These are phyloP conservation scores for Cyclophora albipunctata DNA, from an alignment of 2,888 invertebrate genomes.

Conservation along the genomic window DNA sequence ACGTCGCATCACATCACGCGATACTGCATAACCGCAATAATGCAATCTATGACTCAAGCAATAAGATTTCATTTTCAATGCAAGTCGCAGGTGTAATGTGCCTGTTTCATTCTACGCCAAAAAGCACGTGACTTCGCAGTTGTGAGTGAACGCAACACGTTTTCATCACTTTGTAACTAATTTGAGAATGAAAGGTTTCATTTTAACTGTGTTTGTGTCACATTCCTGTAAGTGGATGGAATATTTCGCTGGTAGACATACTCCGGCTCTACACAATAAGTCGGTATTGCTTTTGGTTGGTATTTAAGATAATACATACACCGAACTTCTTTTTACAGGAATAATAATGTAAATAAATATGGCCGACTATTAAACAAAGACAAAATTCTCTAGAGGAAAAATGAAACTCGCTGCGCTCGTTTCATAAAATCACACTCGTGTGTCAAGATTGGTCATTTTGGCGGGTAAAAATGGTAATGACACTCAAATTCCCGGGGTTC, in stretches of 20 bases:
- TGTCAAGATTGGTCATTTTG: no score
- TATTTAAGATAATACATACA: no score
- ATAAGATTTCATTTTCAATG: slow-evolving; percentile 17
- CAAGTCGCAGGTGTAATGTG: slow-evolving; percentile 7
- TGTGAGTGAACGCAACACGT: slow-evolving; percentile 5
- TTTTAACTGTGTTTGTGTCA: background rate
- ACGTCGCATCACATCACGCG: slow-evolving; percentile 12
- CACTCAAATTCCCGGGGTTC: no score
- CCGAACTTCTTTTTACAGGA: no score
- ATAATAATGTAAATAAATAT: no score
- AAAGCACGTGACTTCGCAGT: slow-evolving; percentile 26
- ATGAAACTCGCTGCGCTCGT: no score
- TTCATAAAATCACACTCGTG: no score
- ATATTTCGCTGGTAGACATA: background rate
- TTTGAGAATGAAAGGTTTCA: background rate
- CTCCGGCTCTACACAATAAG: background rate
- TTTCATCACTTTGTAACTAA: slow-evolving; percentile 2
- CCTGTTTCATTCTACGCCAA: slow-evolving; percentile 10
- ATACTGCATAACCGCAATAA: slow-evolving; percentile 9
- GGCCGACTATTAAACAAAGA: no score
- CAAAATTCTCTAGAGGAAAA: no score
- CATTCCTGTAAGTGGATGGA: background rate
- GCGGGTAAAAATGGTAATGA: no score
- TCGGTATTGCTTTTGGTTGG: no score
- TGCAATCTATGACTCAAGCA: slow-evolving; percentile 8